phyloP scores from a whole-genome alignment of 2,888 invertebrate genomes.

The Crossocerus cetratus region DNA sequence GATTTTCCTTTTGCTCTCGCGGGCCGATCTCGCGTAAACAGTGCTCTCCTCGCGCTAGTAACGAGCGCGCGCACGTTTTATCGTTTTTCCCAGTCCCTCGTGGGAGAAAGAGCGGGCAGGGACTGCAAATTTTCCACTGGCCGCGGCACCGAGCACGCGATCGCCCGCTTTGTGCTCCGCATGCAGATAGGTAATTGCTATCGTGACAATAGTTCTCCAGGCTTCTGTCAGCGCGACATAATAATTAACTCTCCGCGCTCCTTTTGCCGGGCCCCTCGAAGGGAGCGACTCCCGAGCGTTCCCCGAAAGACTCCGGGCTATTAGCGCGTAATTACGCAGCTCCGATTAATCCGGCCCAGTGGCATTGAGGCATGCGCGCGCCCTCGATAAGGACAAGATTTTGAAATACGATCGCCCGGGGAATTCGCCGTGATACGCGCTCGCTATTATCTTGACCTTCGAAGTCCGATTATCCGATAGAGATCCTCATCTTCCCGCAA shows the following conservation, averaged over 20 bases:
- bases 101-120: conserved; percentile 18
- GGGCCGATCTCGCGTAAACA: conserved; percentile 47
- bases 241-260: no score
- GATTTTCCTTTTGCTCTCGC: conserved; percentile 48
- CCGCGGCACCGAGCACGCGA: conserved; percentile 4
- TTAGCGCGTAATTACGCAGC: no score
- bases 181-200: conserved; percentile 5
- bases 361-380: no score
- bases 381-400: neutral
- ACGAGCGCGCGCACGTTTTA: conserved; percentile 35
- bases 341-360: no score
- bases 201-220: neutral
- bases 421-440: neutral
- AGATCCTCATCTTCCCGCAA: conserved; percentile 62
- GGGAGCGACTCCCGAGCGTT: no score
- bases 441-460: conserved; percentile 30
- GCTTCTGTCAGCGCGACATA: neutral
- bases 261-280: no score
- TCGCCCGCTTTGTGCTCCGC: neutral
- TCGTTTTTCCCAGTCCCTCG: conserved; percentile 39
- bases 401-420: conserved; percentile 7
- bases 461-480: conserved; percentile 37
- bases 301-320: no score
- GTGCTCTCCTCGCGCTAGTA: conserved; percentile 28
- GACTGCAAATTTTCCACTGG: conserved; percentile 53